Conservation (phyloP, 2,113 vertebrate species). For the Peromyscus californicus region DNA sequence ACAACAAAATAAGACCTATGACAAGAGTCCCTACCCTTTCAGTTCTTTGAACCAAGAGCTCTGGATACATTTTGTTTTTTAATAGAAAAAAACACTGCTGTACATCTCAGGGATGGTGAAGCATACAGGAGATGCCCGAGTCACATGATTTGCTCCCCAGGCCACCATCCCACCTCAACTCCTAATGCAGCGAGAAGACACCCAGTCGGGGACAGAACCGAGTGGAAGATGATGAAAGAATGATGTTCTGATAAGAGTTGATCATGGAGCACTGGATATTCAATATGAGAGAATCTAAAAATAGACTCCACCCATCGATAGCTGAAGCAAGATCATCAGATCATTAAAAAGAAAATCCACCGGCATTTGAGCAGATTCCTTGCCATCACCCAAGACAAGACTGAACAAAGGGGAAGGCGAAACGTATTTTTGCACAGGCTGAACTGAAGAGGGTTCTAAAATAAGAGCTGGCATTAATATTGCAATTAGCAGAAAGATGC, state of each 20-base stretch:
- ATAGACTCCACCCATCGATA: slow-evolving; percentile 61
- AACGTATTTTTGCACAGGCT: background rate
- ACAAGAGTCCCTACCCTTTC: background rate
- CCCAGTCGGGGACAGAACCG: background rate
- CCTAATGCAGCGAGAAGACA: accelerated
- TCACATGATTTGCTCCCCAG: background rate
- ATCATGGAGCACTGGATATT: background rate
- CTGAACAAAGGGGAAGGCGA: background rate
- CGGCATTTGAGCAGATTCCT: slow-evolving; percentile 27
- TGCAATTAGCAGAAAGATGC: background rate
- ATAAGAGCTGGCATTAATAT: slow-evolving; percentile 14
- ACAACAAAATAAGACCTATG: background rate
- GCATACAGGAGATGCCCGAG: background rate
- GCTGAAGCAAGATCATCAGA: slow-evolving; percentile 11
- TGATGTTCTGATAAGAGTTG: background rate
- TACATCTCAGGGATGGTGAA: background rate
- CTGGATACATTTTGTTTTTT: background rate
- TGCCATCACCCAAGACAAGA: slow-evolving; percentile 29
- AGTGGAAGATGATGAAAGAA: background rate
- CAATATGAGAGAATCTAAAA: slow-evolving; percentile 45
- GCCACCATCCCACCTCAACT: background rate
- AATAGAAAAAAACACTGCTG: background rate
- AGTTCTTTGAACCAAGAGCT: background rate
- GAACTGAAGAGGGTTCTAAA: slow-evolving; percentile 31
- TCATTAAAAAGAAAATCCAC: background rate